Base-by-base conservation (phyloP, 2,113 vertebrate genomes). In the Morphnarchus princeps region DNA sequence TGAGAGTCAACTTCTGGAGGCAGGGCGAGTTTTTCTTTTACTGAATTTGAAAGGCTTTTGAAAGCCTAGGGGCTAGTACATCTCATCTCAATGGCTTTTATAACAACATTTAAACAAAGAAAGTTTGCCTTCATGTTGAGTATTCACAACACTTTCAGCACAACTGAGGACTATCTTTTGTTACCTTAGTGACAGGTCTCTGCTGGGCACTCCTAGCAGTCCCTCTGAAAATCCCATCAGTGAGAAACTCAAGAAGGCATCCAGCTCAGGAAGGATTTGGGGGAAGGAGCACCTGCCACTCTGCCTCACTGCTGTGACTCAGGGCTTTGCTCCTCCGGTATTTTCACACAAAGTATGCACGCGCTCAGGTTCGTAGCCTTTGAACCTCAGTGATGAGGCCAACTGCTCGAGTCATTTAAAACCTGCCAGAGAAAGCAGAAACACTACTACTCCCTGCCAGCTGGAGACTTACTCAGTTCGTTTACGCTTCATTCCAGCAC, bases 1-100 rank as follows among this genome's bases (percentile, higher is more conserved):
- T 95, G 91, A 96, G 89, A 57, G 73, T 94, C 73, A 94, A 7
- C 28, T 80, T 96, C 80, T 59, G 31, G 38, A 77, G 63, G 34
- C 73, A 94, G 19, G 4, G 36, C 0, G 1, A 72, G 7, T 38
- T 86, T 73, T 78, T 31, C 42, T 83, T n/a, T 63, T 57, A 74
- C 31, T 66, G 32, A 94, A 57, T 82, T 91, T 74, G 34, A 87
- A 79, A 66, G 20, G 31, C 32, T 77, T 59, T 81, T 29, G 43
- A 90, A 95, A 96, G 72, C 40, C 61, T 62, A 42, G 16, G 16
- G 69, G 40, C 28, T 67, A 45, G 12, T 18, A 40, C 14, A 16
- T 69, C 67, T 79, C 71, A 32, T 38, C 73, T 9, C 22, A 61
- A 18, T 38, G 21, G 11, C 4, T 94, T 78, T 73, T 66, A 83